These are phyloP conservation scores for Caenorhabditis becei DNA, from an alignment of 2,888 invertebrate genomes.

Conservation along the genomic window DNA sequence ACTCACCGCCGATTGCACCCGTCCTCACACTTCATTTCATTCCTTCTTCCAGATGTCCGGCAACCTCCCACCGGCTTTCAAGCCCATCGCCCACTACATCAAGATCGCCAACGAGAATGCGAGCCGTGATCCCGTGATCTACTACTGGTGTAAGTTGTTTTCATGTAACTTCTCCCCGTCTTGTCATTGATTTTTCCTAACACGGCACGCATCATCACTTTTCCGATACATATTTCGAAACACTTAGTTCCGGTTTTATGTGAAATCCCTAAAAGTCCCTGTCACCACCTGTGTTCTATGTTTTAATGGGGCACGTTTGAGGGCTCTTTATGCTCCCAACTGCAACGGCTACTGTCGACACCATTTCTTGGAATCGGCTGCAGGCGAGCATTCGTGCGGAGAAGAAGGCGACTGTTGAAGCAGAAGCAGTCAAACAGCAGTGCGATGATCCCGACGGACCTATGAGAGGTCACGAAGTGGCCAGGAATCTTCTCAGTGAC, in stretches of 20 bases:
- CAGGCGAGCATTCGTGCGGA: slow-evolving; percentile 21
- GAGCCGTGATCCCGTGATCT: slow-evolving; percentile 90
- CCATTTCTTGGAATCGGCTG: slow-evolving; percentile 10
- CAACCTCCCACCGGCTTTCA: slow-evolving; percentile 85
- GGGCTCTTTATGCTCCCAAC: slow-evolving; percentile 25
- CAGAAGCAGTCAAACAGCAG: neutral
- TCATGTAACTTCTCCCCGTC: neutral
- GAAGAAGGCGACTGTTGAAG: too few relatives aligned
- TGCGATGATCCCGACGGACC: slow-evolving; percentile 3
- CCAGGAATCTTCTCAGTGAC: neutral
- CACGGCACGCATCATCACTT: neutral
- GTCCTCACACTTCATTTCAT: slow-evolving; percentile 1
- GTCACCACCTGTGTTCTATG: neutral
- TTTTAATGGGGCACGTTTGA: slow-evolving; percentile 1
- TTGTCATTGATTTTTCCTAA: slow-evolving; percentile 19
- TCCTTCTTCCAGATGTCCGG: slow-evolving; percentile 57
- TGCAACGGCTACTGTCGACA: slow-evolving; percentile 2
- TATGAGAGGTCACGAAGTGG: neutral
- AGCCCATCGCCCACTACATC: slow-evolving; percentile 91
- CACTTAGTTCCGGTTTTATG: neutral
- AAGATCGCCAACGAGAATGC: slow-evolving; percentile 95
- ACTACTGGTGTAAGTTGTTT: slow-evolving; percentile 88
- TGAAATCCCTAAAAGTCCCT: neutral
- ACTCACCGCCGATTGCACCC: slow-evolving; percentile 1
- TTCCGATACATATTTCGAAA: neutral